Evolutionary conservation across 2,888 invertebrate species (phyloP).

Genomic region (Scelioninae gen. 1): DNA sequence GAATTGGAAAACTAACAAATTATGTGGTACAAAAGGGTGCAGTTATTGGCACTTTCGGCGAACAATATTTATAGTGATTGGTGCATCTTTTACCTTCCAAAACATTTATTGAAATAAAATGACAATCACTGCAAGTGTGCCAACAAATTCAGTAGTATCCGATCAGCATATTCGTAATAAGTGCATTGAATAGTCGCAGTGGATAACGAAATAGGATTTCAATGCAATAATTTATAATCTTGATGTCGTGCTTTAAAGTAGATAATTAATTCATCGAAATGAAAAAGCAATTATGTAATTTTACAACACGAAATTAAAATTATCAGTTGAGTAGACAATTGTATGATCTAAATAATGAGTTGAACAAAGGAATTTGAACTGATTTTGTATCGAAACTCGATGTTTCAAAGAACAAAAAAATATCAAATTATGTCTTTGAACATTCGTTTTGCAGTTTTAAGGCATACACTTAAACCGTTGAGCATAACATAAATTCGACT

Average conservation of each 20-base stretch:
- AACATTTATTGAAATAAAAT: constrained; percentile 51
- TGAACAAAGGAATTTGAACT: neutral
- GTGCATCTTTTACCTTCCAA: constrained; percentile 31
- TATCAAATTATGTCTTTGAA: constrained; percentile 7
- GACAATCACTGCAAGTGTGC: constrained; percentile 60
- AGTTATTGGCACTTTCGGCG: constrained; percentile 50
- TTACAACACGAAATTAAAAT: constrained; percentile 20
- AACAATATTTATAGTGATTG: constrained; percentile 45
- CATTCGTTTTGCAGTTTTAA: constrained; percentile 5
- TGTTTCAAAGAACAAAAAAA: neutral
- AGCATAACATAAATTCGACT: constrained; percentile 24
- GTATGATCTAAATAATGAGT: neutral
- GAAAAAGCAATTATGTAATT: constrained; percentile 30
- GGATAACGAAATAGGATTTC: constrained; percentile 41
- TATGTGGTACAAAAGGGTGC: constrained; percentile 53
- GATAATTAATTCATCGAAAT: constrained; percentile 44
- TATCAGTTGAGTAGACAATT: neutral
- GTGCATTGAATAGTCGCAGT: constrained; percentile 56
- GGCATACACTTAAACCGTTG: neutral
- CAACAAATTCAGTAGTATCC: constrained; percentile 51
- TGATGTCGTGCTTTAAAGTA: constrained; percentile 15
- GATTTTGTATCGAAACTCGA: neutral
- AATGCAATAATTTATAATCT: constrained; percentile 44
- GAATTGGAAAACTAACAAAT: constrained; percentile 55
- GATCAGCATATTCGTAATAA: constrained; percentile 52